Base-by-base conservation (phyloP, 2,888 invertebrate genomes). In the Yponomeuta malinellus region DNA sequence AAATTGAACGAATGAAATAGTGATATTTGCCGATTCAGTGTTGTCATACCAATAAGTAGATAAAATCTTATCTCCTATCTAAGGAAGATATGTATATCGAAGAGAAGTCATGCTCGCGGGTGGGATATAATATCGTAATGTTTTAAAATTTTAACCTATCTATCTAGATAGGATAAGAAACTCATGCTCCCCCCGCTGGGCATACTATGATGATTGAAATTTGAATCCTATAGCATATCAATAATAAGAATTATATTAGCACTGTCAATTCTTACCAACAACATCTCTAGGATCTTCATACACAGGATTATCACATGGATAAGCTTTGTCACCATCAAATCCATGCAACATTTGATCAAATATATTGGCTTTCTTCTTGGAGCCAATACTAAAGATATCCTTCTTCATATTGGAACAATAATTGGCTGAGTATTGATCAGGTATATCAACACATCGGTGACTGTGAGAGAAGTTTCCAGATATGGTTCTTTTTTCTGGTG, bases 281-380 rank as follows among this genome's bases (percentile, higher is more conserved):
- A 90, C 82, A 83, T 92, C 92, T 73, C 81, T 84, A 1, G 92
- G 91, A 75, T 91, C 91, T 71, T 92, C 92, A 79, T 92, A 92
- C 77, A 86, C 73, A 0, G 86, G 85, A 74, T 89, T 89, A 37
- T 84, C 84, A 73, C 82, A 82, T 23, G 72, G 71, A 48, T 75
- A 72, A 43, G 71, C 72, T 37, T 76, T 72, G 3, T 70, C 71
- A 31, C 72, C 75, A 64, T 76, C 75, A 43, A 37, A 69, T n/a
- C 78, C 78, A 2, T 75, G 78, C 15, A 77, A 33, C 43, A n/a
- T 64, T 67, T 71, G 74, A n/a, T 78, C 79, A 63, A 77, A 76
- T 72, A 87, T 83, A 68, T 78, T 78, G 0, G 83, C 79, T 72
- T 87, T 87, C 73, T 79, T 87, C 75, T 79, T 86, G 70, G 83